Base-by-base conservation (phyloP, 2,113 vertebrate species). In the Glaucidium brasilianum region DNA sequence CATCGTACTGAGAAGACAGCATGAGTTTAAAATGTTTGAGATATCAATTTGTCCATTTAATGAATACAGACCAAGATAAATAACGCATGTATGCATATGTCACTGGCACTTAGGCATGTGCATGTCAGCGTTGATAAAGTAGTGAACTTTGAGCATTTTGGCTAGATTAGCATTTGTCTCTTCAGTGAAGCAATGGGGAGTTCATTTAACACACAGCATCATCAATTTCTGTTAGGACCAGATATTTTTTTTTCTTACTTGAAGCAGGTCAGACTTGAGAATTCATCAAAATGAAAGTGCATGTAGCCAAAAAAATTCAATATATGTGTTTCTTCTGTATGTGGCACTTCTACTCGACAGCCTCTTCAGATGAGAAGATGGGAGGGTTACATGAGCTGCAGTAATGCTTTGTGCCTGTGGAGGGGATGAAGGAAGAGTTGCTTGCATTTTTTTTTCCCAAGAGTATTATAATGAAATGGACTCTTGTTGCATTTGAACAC, bases 21-120 rank as follows among this genome's bases (percentile, higher is more conserved):
- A 32, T 7, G 26, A 60, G 49, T 63, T 64, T 8, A 52, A 91
- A 92, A 67, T 34, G 52, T 94, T 95, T 92, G 89, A 89, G 68
- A 91, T 67, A 90, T 72, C 76, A 97, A 75, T 96, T 97, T 96
- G 78, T 80, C 78, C 53, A 3, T 86, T 83, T 97, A 96, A 95
- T 85, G 83, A 96, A 71, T 90, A 92, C 78, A 86, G 94, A 95
- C 53, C 29, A 67, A 95, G 91, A 92, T 73, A 96, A 96, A 96
- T 96, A 95, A 92, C 21, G 34, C 37, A 20, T 80, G 94, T 88
- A 67, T 89, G 90, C 90, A 43, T 64, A 78, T 92, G 96, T 96
- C 96, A 79, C 12, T 32, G 73, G 86, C 86, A 71, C 93, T 97
- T 96, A 95, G 74, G 87, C 75, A 77, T 90, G 90, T 71, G 78